Evolutionary conservation across 2,888 invertebrate species (phyloP).

Genomic region (Colostygia pectinataria): DNA sequence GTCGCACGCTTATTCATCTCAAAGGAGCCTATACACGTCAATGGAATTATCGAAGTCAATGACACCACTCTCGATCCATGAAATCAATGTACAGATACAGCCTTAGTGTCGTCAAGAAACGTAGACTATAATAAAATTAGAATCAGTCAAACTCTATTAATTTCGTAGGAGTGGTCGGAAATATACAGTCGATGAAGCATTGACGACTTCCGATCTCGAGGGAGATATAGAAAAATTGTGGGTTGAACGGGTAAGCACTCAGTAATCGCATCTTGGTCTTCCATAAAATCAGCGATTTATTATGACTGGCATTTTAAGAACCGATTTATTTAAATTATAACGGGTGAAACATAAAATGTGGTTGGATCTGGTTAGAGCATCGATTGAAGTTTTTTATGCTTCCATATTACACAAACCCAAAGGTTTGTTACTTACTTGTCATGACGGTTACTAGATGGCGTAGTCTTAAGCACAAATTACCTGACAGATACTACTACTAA

Average conservation of each 20-base stretch:
- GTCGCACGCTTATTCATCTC: constrained; percentile 10
- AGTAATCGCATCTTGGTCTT: constrained; percentile 28
- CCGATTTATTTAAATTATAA: background rate
- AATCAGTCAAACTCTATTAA: constrained; percentile 40
- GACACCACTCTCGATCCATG: constrained; percentile 12
- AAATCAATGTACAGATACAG: constrained; percentile 18
- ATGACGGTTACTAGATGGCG: too few species aligned
- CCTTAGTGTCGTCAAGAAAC: constrained; percentile 23
- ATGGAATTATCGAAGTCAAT: constrained; percentile 21
- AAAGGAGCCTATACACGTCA: constrained; percentile 8
- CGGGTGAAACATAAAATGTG: constrained; percentile 1
- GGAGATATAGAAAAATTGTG: too few species aligned
- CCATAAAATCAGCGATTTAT: constrained; percentile 27
- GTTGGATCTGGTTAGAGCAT: too few species aligned
- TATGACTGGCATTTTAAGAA: constrained; percentile 13
- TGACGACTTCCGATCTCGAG: constrained; percentile 44
- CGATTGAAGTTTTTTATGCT: too few species aligned
- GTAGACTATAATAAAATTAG: constrained; percentile 32
- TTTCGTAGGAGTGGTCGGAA: constrained; percentile 32
- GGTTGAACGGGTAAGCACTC: too few species aligned
- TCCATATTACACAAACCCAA: too few species aligned
- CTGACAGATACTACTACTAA: too few species aligned
- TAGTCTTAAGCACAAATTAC: too few species aligned
- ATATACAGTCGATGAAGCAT: constrained; percentile 37
- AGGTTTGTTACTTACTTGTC: too few species aligned